A percentile compares a stretch with the other conserved stretches of the same genome.
Evolutionary conservation across 2,888 invertebrate species (phyloP).

Genomic region (Chalcosyrphus nemorum): DNA sequence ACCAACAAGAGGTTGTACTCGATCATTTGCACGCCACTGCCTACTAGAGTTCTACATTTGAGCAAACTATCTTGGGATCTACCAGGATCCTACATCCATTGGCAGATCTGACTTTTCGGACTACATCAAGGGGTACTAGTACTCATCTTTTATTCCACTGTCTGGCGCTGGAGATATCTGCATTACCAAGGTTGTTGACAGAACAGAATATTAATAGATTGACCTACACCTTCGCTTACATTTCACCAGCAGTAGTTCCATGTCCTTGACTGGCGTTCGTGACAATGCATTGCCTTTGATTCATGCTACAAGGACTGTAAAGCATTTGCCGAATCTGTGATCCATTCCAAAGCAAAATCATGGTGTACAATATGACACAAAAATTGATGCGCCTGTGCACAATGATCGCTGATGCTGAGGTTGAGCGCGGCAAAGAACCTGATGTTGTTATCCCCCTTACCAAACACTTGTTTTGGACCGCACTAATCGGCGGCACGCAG

Average conservation of each 20-base stretch:
- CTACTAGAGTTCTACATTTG: constrained; percentile 97
- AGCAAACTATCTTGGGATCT: constrained; percentile 98
- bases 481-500: too few species aligned
- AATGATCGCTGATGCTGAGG: constrained; percentile 94
- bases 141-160: constrained; percentile 95
- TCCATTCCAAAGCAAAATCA: constrained; percentile 88
- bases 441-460: too few species aligned
- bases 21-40: constrained; percentile 98
- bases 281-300: constrained; percentile 97
- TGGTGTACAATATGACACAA: constrained; percentile 89
- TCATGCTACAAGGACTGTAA: constrained; percentile 97
- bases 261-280: constrained; percentile 95
- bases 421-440: constrained; percentile 97
- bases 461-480: constrained; percentile 98
- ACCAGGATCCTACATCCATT: constrained; percentile 86
- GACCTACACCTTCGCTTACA: constrained; percentile 85
- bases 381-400: constrained; percentile 97
- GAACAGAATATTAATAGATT: constrained; percentile 91
- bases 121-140: constrained; percentile 96
- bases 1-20: constrained; percentile 99
- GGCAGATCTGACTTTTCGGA: constrained; percentile 90
- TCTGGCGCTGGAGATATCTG: constrained; percentile 97
- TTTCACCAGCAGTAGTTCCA: constrained; percentile 86
- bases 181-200: constrained; percentile 91
- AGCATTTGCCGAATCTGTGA: constrained; percentile 96